These are phyloP conservation scores for Drosophila testacea DNA, from an alignment of 2,888 invertebrate genomes.

Conservation along the genomic window DNA sequence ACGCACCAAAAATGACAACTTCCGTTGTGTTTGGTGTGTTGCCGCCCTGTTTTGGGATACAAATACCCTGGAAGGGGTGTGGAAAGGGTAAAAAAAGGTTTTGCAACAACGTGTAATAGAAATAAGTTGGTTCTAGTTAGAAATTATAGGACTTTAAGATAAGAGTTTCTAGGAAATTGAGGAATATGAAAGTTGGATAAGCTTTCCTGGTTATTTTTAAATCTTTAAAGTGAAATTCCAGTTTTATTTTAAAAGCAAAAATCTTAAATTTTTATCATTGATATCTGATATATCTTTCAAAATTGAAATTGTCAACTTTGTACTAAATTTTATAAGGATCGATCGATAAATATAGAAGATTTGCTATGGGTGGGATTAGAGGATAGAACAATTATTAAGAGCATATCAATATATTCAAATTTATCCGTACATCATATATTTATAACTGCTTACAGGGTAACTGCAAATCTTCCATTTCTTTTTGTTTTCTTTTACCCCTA, in stretches of 20 bases:
- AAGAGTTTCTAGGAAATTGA: not conserved
- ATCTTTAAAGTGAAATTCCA: too few species aligned
- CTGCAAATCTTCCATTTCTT: not conserved
- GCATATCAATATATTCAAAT: not conserved
- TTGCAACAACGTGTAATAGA: not conserved
- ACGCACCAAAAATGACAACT: constrained; percentile 52
- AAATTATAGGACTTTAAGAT: not conserved
- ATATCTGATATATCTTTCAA: too few species aligned
- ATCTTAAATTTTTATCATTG: too few species aligned
- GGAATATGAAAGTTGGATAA: not conserved
- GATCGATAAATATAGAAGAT: not conserved
- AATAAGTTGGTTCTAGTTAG: not conserved
- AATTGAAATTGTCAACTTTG: too few species aligned
- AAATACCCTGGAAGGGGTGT: constrained; percentile 6
- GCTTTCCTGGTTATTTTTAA: too few species aligned
- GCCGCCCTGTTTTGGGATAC: constrained; percentile 7
- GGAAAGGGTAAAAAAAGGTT: not conserved
- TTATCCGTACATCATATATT: not conserved
- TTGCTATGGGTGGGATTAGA: too few species aligned
- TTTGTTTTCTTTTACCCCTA: not conserved
- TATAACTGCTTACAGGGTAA: not conserved
- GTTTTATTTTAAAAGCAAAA: too few species aligned
- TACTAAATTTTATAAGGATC: not conserved
- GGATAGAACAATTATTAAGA: too few species aligned
- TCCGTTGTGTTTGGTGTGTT: constrained; percentile 34